A percentile compares a stretch with the other conserved stretches of the same genome.
These are phyloP conservation scores for Siniperca scherzeri DNA, from an alignment of 2,797 vertebrate genomes.

Conservation along the genomic window DNA sequence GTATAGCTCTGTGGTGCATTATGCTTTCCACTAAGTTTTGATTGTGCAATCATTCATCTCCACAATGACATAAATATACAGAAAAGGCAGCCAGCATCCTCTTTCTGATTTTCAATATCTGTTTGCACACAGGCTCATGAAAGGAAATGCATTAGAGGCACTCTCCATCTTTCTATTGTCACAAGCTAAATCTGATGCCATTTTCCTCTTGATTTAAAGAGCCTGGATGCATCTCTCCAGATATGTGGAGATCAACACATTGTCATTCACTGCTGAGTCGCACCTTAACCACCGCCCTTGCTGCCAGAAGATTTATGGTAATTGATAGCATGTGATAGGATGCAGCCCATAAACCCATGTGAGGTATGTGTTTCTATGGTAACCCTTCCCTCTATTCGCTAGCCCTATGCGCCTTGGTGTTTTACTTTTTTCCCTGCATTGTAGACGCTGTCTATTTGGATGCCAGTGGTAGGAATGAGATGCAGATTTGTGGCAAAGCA, in stretches of 20 bases:
- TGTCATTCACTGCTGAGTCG: constrained; percentile 82
- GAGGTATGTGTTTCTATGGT: constrained; percentile 88
- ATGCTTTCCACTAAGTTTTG: constrained; percentile 60
- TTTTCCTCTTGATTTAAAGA: constrained; percentile 80
- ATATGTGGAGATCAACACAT: constrained; percentile 83
- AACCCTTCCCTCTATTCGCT: constrained; percentile 82
- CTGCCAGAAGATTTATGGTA: constrained; percentile 85
- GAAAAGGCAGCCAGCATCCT: constrained; percentile 35
- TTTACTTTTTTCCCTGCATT: constrained; percentile 74
- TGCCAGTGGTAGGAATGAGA: constrained; percentile 79
- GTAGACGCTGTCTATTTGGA: constrained; percentile 80
- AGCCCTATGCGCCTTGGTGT: constrained; percentile 75
- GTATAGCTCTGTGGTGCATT: constrained; percentile 29
- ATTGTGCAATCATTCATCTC: constrained; percentile 63
- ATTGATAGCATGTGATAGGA: constrained; percentile 87
- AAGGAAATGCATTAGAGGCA: constrained; percentile 67
- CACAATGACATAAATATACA: constrained; percentile 44
- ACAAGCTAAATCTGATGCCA: constrained; percentile 75
- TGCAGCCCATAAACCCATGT: constrained; percentile 85
- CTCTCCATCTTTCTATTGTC: constrained; percentile 75
- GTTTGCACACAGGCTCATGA: constrained; percentile 64
- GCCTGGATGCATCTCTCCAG: constrained; percentile 70
- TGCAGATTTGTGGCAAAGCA: constrained; percentile 83
- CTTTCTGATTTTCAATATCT: constrained; percentile 66
- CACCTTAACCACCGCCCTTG: constrained; percentile 82